Evolutionary conservation across 2,888 invertebrate genomes (phyloP).

Genomic region (Teinopalpus imperialis): DNA sequence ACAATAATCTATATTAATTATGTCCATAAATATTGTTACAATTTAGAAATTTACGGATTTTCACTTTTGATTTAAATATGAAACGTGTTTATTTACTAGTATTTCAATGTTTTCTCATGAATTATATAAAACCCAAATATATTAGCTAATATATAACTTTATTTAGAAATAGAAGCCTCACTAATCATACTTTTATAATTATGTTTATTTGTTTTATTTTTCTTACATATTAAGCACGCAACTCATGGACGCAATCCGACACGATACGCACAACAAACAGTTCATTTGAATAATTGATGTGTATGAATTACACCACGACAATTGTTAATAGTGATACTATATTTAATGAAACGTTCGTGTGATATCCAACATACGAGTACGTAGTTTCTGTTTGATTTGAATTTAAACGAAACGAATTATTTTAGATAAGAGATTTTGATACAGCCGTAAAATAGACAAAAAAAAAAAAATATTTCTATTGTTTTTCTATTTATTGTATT

Average conservation of each 20-base stretch:
- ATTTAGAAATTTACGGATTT: background rate
- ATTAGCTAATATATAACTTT: too few relatives aligned
- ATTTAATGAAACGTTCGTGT: constrained; percentile 36
- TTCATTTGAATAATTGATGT: constrained; percentile 53
- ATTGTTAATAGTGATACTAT: constrained; percentile 33
- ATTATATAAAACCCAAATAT: too few relatives aligned
- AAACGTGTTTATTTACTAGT: too few relatives aligned
- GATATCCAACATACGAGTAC: constrained; percentile 30
- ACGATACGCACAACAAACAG: constrained; percentile 42
- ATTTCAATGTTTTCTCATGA: too few relatives aligned
- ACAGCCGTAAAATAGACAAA: too few relatives aligned
- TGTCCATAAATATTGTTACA: too few relatives aligned
- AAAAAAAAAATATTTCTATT: too few relatives aligned
- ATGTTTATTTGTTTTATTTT: too few relatives aligned
- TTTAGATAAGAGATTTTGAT: constrained; percentile 2
- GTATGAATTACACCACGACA: constrained; percentile 29
- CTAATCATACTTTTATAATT: too few relatives aligned
- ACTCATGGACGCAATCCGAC: constrained; percentile 38
- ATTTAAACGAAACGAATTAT: constrained; percentile 12
- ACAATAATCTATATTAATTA: too few relatives aligned
- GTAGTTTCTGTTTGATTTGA: background rate
- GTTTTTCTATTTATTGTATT: too few relatives aligned
- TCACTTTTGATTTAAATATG: background rate
- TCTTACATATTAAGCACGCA: constrained; percentile 20
- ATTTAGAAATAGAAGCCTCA: too few relatives aligned